Evolutionary conservation across 2,797 vertebrate genomes (phyloP).

Genomic region (Pelodytes ibericus): DNA sequence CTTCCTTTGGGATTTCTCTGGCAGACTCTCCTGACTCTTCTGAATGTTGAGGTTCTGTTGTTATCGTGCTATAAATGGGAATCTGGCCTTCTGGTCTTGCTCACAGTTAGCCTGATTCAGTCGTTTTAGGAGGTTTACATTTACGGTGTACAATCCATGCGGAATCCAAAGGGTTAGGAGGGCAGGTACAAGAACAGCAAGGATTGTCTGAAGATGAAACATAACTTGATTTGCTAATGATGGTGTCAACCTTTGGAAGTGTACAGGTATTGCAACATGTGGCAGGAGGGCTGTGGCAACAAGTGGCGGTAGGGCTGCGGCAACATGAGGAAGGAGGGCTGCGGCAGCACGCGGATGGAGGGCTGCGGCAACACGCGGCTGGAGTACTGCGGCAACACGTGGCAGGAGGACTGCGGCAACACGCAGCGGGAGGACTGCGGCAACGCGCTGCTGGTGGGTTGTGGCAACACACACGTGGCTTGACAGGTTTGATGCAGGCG

Average conservation of each 20-base stretch:
- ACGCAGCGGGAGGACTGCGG: too few species aligned
- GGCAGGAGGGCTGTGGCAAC: not conserved
- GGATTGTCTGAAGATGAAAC: not conserved
- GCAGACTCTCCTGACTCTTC: not conserved
- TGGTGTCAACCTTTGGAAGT: not conserved
- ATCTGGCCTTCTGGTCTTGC: not conserved
- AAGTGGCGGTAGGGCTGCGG: too few species aligned
- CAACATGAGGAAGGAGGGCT: too few species aligned
- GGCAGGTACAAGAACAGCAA: not conserved
- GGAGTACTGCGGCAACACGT: too few species aligned
- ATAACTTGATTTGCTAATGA: not conserved
- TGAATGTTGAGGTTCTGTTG: not conserved
- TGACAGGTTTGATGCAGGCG: too few species aligned
- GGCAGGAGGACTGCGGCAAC: too few species aligned
- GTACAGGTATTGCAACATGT: not conserved
- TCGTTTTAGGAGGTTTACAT: too few species aligned
- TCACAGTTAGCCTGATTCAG: not conserved
- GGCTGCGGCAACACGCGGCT: too few species aligned
- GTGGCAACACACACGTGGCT: too few species aligned
- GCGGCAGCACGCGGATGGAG: too few species aligned
- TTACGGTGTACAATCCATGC: constrained; percentile 2
- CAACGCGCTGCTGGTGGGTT: too few species aligned
- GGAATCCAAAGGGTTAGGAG: not conserved
- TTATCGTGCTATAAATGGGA: not conserved
- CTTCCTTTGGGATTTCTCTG: too few species aligned